Evolutionary conservation across 1,140 invertebrate genomes (phyloP), one percentile per base, ranked within the genome.

Genomic region (Bradysia coprophila): DNA sequence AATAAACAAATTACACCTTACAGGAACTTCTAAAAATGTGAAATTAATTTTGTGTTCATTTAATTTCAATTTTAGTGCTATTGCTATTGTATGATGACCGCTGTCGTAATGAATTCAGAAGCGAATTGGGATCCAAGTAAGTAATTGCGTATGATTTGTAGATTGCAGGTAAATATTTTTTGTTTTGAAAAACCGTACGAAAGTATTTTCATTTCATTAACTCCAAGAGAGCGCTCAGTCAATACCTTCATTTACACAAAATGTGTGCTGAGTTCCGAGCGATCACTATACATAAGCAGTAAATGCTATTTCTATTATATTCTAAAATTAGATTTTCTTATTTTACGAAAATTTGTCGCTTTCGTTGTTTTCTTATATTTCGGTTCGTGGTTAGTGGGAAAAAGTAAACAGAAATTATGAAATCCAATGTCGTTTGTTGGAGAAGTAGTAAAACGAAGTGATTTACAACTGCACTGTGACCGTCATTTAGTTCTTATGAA

Each of bases 101-200:
- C 65, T 57, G 66, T 56, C 56, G 59, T 70, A 54, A 62, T 68
- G 59, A 73, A 73, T 66, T 67, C 71, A 45, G 69, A 71, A 51
- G 62, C 66, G 44, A 72, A 72, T 56, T 73, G 71, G 69, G 72
- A 75, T 64, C 70, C 72, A 54, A 66, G 73, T 75, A 58, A 70
- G 59, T 55, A 11, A 36, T 32, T 21, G 5, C 16, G 16, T 3
- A 43, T 32, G 10, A 20, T 13, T 15, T 36, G 6, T 43, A 19
- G 9, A 22, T 3, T 3, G 16, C 23, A 24, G 15, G 15, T n/a
- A 9, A 4, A 24, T 41, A 4, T 24, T 6, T 41, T 23, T 10
- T 20, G 18, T 23, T 41, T 13, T 41, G 21, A 6, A 24, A 6
- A 3, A 3, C 9, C 5, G 11, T 4, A 15, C 4, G 13, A n/a